A percentile compares a stretch with the other conserved stretches of the same genome.
phyloP scores from a whole-genome alignment of 2,797 vertebrate genomes.

The Centroberyx gerrardi region DNA sequence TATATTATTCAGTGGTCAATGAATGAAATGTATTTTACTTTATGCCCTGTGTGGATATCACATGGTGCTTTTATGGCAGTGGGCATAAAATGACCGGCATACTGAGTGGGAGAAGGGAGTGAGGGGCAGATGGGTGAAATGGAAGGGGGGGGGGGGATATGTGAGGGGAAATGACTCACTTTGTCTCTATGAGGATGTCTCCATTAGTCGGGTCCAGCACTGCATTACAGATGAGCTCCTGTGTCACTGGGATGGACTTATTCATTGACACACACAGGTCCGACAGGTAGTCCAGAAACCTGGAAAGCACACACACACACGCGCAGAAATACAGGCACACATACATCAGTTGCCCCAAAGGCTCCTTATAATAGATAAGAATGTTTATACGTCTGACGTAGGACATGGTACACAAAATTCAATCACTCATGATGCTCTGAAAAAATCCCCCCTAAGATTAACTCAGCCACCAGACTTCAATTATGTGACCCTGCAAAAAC shows the following conservation, averaged over 20 bases:
- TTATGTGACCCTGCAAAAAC: conserved; percentile 6
- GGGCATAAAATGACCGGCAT: not conserved
- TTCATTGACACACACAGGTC: conserved; percentile 99
- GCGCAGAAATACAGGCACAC: conserved; percentile 8
- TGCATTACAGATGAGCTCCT: conserved; percentile 98
- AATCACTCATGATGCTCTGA: not conserved
- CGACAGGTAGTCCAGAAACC: conserved; percentile 98
- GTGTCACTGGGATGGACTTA: conserved; percentile 98
- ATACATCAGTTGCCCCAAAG: not conserved
- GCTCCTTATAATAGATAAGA: too few relatives aligned
- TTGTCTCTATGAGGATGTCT: conserved; percentile 98
- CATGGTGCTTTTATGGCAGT: too few relatives aligned
- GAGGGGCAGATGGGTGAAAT: not conserved
- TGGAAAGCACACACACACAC: conserved; percentile 65
- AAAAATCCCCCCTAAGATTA: not conserved
- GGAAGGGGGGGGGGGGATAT: not conserved
- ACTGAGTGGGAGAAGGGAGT: not conserved
- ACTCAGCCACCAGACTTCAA: conserved; percentile 8
- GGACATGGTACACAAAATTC: conserved; percentile 6
- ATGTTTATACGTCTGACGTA: not conserved
- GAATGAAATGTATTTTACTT: too few relatives aligned
- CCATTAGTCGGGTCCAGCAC: conserved; percentile 95
- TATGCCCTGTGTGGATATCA: too few relatives aligned
- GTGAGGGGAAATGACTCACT: conserved; percentile 83
- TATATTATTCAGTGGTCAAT: too few relatives aligned